phyloP scores from a whole-genome alignment of 1,140 invertebrate genomes.

The Pseudomyrmex flavicornis region DNA sequence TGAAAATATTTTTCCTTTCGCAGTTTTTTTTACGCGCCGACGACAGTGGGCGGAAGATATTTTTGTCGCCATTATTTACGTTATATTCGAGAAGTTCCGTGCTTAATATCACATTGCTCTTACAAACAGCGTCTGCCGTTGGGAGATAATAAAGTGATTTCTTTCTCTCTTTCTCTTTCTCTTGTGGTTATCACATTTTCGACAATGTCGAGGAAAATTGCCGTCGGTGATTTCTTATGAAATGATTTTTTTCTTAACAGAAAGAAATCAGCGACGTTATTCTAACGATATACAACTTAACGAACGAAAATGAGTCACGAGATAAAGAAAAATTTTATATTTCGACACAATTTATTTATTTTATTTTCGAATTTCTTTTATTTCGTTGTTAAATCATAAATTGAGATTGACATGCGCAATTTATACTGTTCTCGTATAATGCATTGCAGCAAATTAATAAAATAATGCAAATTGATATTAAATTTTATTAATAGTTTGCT shows the following conservation, averaged over 20 bases:
- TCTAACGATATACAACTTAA: neutral
- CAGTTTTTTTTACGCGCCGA: neutral
- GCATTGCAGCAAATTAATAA: neutral
- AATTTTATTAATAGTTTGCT: conserved; percentile 18
- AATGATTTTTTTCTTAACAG: conserved; percentile 7
- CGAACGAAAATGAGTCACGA: neutral
- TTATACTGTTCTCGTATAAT: neutral
- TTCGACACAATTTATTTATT: neutral
- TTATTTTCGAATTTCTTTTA: conserved; percentile 6
- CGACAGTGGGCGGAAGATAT: conserved; percentile 17
- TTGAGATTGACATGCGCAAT: no score
- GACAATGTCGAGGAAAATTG: conserved; percentile 23
- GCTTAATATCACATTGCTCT: conserved; percentile 68
- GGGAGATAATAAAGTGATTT: conserved; percentile 66
- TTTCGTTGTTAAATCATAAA: neutral
- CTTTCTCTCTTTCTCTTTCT: conserved; percentile 23
- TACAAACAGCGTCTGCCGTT: conserved; percentile 39
- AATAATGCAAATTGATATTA: neutral
- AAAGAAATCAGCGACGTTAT: neutral
- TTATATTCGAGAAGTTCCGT: conserved; percentile 25
- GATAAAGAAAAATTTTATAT: no score
- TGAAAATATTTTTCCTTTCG: conserved; percentile 62
- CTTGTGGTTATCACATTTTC: conserved; percentile 40
- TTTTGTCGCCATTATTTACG: conserved; percentile 52
- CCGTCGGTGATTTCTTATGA: conserved; percentile 38